These are phyloP conservation scores for Sycophila texana DNA, from an alignment of 2,888 invertebrate genomes.

Conservation along the genomic window DNA sequence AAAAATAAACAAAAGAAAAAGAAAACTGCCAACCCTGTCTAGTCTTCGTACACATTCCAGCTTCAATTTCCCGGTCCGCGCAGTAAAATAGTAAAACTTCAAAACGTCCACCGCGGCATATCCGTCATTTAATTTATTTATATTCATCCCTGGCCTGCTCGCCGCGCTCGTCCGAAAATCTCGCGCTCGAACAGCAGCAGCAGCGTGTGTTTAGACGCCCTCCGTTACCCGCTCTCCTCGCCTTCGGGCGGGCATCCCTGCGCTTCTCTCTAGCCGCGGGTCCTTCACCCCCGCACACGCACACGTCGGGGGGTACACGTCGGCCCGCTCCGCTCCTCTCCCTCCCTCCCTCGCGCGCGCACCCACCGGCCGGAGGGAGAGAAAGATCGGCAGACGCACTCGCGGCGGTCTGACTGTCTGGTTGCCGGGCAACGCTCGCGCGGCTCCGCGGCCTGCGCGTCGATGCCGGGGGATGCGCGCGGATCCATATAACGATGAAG, in stretches of 20 bases:
- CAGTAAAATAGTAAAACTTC: too few relatives aligned
- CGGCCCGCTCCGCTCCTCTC: constrained; percentile 38
- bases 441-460: not conserved
- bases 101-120: not conserved
- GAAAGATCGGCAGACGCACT: constrained; percentile 67
- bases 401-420: constrained; percentile 69
- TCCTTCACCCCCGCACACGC: constrained; percentile 41
- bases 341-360: constrained; percentile 48
- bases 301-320: not conserved
- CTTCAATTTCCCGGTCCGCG: not conserved
- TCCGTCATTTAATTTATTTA: constrained; percentile 36
- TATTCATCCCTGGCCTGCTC: not conserved
- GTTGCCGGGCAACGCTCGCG: constrained; percentile 72
- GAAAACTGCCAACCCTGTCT: not conserved
- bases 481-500: constrained; percentile 61
- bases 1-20: not conserved
- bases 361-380: constrained; percentile 39
- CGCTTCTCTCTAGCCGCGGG: constrained; percentile 50
- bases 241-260: constrained; percentile 9
- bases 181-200: not conserved
- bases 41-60: not conserved
- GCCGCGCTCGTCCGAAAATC: not conserved
- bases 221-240: constrained; percentile 21
- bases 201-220: constrained; percentile 41
- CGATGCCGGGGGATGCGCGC: constrained; percentile 60